Percentiles rank a stretch among this genome's conserved stretches.
phyloP scores from a whole-genome alignment of 2,888 invertebrate genomes.

The Catocala sponsa region DNA sequence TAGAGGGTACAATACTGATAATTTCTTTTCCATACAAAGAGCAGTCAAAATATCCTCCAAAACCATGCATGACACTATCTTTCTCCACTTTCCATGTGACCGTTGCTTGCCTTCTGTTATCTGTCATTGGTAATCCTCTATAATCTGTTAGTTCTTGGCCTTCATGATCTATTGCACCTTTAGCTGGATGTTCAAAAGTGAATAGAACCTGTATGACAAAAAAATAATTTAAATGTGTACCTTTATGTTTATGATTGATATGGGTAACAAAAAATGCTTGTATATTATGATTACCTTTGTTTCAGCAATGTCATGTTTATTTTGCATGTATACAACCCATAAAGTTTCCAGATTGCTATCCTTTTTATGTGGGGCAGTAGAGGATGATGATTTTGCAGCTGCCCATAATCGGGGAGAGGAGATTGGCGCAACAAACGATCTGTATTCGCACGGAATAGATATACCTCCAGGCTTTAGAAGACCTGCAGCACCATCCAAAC shows the following conservation, averaged over 20 bases:
- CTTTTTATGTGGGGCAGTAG: slow-evolving; percentile 58
- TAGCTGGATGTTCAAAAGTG: slow-evolving; percentile 97
- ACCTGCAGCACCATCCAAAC: slow-evolving; percentile 97
- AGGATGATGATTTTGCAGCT: slow-evolving; percentile 87
- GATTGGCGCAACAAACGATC: slow-evolving; percentile 97
- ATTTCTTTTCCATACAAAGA: slow-evolving; percentile 94
- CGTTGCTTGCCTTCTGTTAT: slow-evolving; percentile 92
- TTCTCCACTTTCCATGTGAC: slow-evolving; percentile 91
- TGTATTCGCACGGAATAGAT: slow-evolving; percentile 95
- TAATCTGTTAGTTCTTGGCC: slow-evolving; percentile 90
- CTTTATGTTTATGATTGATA: too few species aligned
- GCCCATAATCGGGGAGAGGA: slow-evolving; percentile 96
- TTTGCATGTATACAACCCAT: slow-evolving; percentile 97
- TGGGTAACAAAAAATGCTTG: too few species aligned
- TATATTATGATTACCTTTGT: slow-evolving; percentile 84
- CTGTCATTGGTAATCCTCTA: slow-evolving; percentile 89
- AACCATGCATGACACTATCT: slow-evolving; percentile 96
- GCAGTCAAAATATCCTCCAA: slow-evolving; percentile 98
- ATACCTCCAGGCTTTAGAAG: slow-evolving; percentile 95
- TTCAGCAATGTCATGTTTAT: slow-evolving; percentile 93
- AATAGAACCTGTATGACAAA: slow-evolving; percentile 90
- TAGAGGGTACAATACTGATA: slow-evolving; percentile 96
- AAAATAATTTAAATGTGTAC: too few species aligned
- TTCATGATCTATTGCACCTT: slow-evolving; percentile 90
- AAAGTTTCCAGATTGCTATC: slow-evolving; percentile 91